Evolutionary conservation across 2,888 invertebrate genomes (phyloP).

Genomic region (Drosophila buzzatii): DNA sequence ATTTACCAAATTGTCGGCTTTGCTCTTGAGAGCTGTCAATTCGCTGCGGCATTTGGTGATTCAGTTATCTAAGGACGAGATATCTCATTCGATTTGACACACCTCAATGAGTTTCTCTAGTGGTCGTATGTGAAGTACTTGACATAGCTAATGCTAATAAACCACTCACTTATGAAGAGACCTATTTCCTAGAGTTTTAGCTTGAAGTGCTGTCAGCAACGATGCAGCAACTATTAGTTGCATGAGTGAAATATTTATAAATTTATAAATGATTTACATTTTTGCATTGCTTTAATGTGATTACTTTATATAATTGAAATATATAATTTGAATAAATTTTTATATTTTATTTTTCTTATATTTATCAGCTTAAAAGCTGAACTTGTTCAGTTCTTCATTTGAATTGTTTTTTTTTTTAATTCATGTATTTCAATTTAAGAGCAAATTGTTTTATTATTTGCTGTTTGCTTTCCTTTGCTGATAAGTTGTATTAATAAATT

Average conservation of each 20-base stretch:
- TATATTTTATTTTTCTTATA: background rate
- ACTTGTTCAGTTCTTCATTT: too few species aligned
- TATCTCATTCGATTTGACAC: background rate
- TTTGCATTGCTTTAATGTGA: background rate
- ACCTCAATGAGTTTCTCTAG: background rate
- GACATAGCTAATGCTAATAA: background rate
- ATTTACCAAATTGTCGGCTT: background rate
- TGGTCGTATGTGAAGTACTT: background rate
- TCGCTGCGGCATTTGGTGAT: background rate
- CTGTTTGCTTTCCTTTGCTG: conserved; percentile 1
- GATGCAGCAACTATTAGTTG: background rate
- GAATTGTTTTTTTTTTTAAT: too few species aligned
- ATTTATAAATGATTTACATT: too few species aligned
- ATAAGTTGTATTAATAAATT: conserved; percentile 49
- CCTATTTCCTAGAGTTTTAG: background rate
- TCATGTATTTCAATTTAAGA: too few species aligned
- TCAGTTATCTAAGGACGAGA: background rate
- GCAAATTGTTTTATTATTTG: conserved; percentile 19
- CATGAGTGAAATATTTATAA: too few species aligned
- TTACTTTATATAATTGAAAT: background rate
- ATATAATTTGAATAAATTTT: background rate
- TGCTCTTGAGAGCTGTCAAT: background rate
- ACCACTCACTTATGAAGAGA: background rate
- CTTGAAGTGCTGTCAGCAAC: background rate
- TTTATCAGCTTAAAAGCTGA: too few species aligned